Evolutionary conservation across 2,888 invertebrate species (phyloP), one percentile per base, ranked within the genome.

Genomic region (Pterostichus madidus): DNA sequence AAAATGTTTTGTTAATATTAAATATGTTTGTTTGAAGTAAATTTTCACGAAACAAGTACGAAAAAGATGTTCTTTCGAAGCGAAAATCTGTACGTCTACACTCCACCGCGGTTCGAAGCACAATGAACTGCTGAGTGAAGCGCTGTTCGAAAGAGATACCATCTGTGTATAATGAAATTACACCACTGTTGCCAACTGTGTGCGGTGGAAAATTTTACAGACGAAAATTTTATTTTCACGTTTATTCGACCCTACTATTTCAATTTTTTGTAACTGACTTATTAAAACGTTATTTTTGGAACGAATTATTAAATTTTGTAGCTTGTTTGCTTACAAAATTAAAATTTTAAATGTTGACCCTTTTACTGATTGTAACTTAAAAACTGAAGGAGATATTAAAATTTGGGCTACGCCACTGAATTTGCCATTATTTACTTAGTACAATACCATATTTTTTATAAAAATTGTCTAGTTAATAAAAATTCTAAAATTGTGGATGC

Each of bases 131-230:
- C 46, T n/a, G 81, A 39, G 81, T 31, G 59, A 11, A 59, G 59
- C 56, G 75, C 46, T 31, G 24, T 77, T 77, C 77, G 44, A 44
- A 81, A 59, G 81, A 75, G 81, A 81, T 81, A 73, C 81, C 81
- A 81, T 81, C 81, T 81, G 81, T 75, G 61, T 81, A 59, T 81
- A 81, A 81, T 81, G 81, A 81, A 81, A 81, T 81, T 81, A 81
- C 49, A 49, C 71, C 68, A 81, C 32, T 17, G 59, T 44, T 75
- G 32, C 81, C 81, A 81, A 75, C 75, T 31, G 73, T 73, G 7
- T 39, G 68, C 17, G 32, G 44, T 24, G 56, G 11, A n/a, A 80
- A 39, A 80, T 56, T 31, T 39, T 77, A n/a, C 31, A 10, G 15
- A 11, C 75, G 13, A 10, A 17, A 15, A 24, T 73, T 73, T 13